phyloP scores from a whole-genome alignment of 2,797 vertebrate species.

The Scarus forsteni region DNA sequence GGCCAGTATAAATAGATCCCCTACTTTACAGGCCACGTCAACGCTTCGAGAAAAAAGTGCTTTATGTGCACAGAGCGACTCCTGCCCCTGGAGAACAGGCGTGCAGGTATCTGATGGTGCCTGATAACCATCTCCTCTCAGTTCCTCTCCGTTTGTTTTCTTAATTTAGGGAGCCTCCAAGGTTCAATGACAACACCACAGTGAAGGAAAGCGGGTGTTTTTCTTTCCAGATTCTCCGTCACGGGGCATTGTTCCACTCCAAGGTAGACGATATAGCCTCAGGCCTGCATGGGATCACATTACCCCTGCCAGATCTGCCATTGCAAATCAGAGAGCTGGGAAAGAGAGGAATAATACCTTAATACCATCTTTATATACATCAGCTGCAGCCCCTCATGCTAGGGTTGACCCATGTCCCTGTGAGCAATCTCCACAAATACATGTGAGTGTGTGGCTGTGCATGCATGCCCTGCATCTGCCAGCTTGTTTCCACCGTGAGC shows the following conservation, averaged over 20 bases:
- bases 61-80: constrained; percentile 65
- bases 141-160: constrained; percentile 77
- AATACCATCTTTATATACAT: constrained; percentile 37
- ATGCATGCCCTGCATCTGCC: constrained; percentile 37
- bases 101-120: constrained; percentile 73
- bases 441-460: constrained; percentile 40
- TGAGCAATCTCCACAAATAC: constrained; percentile 48
- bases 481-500: constrained; percentile 66
- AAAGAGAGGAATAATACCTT: constrained; percentile 19
- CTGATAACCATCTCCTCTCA: constrained; percentile 75
- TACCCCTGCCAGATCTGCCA: constrained; percentile 34
- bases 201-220: constrained; percentile 52
- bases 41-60: constrained; percentile 69
- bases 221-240: constrained; percentile 50
- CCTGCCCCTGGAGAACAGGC: constrained; percentile 66
- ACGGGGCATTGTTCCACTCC: constrained; percentile 34
- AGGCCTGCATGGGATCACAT: constrained; percentile 49
- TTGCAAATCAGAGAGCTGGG: constrained; percentile 30
- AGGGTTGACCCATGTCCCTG: constrained; percentile 16
- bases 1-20: constrained; percentile 83
- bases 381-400: constrained; percentile 29
- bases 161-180: constrained; percentile 74
- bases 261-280: constrained; percentile 48
- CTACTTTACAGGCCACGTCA: constrained; percentile 77
- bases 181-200: constrained; percentile 56